phyloP scores from a whole-genome alignment of 2,113 vertebrate species.

The Boulengeromyrus knoepffleri region DNA sequence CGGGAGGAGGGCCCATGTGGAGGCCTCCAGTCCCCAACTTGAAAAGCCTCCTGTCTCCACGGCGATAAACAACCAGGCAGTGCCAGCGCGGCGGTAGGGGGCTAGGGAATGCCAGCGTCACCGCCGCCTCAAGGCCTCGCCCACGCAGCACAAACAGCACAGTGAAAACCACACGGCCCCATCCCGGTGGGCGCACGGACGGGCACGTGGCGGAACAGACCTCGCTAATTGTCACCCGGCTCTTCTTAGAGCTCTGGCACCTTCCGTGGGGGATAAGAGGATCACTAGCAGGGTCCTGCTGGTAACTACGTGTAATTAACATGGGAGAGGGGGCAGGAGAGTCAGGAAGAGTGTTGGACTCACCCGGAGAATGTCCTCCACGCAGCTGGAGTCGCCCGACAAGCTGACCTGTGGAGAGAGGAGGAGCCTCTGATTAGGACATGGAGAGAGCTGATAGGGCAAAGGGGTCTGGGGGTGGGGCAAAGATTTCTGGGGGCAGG shows the following conservation, averaged over 20 bases:
- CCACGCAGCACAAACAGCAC: background rate
- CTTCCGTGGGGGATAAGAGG: background rate
- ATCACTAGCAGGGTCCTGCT: constrained; percentile 1
- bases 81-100: background rate
- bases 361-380: constrained; percentile 95
- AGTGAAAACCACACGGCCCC: background rate
- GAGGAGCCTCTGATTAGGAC: constrained; percentile 20
- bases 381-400: constrained; percentile 87
- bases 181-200: background rate
- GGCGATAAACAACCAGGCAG: background rate
- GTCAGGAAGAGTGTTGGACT: constrained; percentile 52
- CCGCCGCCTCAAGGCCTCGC: background rate
- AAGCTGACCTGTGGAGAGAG: constrained; percentile 76
- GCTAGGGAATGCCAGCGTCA: background rate
- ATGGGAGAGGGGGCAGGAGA: constrained; percentile 19
- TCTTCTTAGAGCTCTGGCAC: background rate
- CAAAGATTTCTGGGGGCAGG: background rate
- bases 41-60: background rate
- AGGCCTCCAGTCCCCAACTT: background rate
- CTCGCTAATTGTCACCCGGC: background rate
- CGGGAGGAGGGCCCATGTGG: background rate
- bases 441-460: background rate
- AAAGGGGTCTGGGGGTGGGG: background rate
- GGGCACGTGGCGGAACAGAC: background rate
- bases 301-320: constrained; percentile 27